Evolutionary conservation across 92 coral and sea anemone genomes (phyloP), one percentile per base, ranked within the genome.

Genomic region (Zoanthus solanderi): DNA sequence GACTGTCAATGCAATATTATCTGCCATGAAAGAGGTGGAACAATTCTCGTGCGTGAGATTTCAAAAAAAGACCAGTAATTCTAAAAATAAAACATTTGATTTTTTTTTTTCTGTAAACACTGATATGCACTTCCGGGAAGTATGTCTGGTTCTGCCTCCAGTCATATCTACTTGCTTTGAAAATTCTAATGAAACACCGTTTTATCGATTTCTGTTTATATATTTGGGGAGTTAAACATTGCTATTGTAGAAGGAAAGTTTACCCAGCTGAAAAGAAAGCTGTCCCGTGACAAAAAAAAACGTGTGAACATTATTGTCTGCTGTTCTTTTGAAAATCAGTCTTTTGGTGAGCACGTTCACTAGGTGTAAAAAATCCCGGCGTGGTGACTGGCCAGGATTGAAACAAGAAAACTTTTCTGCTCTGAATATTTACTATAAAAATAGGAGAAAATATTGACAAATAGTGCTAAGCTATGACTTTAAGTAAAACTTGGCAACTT

Each of bases 31-130:
- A 11, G 76, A 92, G 47, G 71, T 96, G 58, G 87, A 94, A 9
- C 78, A 75, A 84, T 79, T 88, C 29, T 92, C 99, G 60, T 96
- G 99, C 85, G 89, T 96, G 75, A 90, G 83, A 50, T 96, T 96
- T 74, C 78, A 37, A 76, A 88, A 54, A 60, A 86, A 94, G 91
- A 93, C 92, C 37, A 86, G n/a, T 7, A 50, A 50, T 50, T 50
- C 4, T 37, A 37, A 4, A 37, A 50, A 50, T 50, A 7, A 50
- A 50, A 50, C 5, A 11, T 50, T 50, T 50, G 56, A 11, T 50
- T 2, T 7, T 37, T 37, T 23, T 69, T 69, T 69, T 69, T 69
- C 75, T 8, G 12, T 69, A 30, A 34, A 34, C 17, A 30, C 34
- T 69, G 16, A 69, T 15, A 30, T 31, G 75, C 46, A 9, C 75